Evolutionary conservation across 1,140 invertebrate species (phyloP), one percentile per base, ranked within the genome.

Genomic region (Psilanteris sp.): DNA sequence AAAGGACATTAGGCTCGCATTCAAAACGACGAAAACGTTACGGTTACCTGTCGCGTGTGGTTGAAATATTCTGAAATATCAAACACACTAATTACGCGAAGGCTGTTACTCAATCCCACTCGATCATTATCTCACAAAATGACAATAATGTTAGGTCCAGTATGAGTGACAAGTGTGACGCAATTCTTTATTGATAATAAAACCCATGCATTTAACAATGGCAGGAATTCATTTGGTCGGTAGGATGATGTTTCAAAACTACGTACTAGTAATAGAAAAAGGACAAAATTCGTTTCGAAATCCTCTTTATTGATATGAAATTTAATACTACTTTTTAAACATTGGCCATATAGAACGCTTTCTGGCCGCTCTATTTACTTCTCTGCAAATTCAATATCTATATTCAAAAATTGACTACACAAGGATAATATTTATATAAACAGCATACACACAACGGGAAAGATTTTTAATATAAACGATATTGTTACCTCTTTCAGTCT

Each of bases 41-140:
- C 24, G 26, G 18, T 52, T 39, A 41, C 20, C 44, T 48, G 54
- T 41, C 32, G 34, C 34, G 15, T 16, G 18, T 31, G 36, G 20
- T 3, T 20, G 37, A 67, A 79, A 39, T 52, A 66, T 50, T 27
- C 31, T 50, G 70, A 73, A 80, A 82, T 57, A 62, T 84, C 75
- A 85, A 84, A 74, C 75, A 75, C 71, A 79, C 85, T 87, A 83
- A 87, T 85, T 85, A 80, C 83, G 79, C 80, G 79, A 86, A 86
- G 83, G 85, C 79, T 82, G 70, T 48, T 59, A 41, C 76, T 84
- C 78, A 79, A 83, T 83, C 77, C 76, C 68, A 43, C 66, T 34
- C 66, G 80, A 79, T 77, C 82, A 80, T 83, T 78, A 77, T 80
- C 50, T 54, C 36, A 6, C 46, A 44, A 26, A 66, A 75, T 34